Evolutionary conservation across 1,140 invertebrate species (phyloP).

Genomic region (Hyphantria cunea): DNA sequence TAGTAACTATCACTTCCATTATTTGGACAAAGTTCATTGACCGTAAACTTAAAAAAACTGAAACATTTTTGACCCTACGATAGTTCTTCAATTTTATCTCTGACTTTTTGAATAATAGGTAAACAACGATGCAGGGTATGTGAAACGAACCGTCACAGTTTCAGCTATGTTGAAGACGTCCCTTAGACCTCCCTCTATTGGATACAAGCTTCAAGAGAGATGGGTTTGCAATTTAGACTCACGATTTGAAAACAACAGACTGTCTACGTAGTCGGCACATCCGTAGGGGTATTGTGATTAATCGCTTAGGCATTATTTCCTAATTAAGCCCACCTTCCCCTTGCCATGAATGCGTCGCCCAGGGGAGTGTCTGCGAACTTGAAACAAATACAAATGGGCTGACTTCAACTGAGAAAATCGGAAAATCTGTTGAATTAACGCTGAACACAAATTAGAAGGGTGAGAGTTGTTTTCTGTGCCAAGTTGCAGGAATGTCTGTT

Average conservation of each 20-base stretch:
- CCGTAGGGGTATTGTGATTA: slow-evolving; percentile 65
- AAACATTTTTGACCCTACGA: slow-evolving; percentile 13
- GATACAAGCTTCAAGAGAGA: slow-evolving; percentile 59
- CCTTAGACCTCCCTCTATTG: slow-evolving; percentile 51
- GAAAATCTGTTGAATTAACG: slow-evolving; percentile 55
- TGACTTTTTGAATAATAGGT: slow-evolving; percentile 63
- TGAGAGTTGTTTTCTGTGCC: slow-evolving; percentile 16
- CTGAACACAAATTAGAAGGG: slow-evolving; percentile 39
- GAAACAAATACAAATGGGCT: slow-evolving; percentile 51
- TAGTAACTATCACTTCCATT: too few species aligned
- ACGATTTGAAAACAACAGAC: slow-evolving; percentile 44
- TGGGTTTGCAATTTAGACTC: slow-evolving; percentile 8
- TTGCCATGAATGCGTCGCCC: slow-evolving; percentile 42
- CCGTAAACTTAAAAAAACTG: slow-evolving; percentile 13
- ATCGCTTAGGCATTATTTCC: slow-evolving; percentile 76
- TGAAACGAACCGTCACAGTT: slow-evolving; percentile 70
- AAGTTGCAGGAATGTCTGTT: slow-evolving; percentile 15
- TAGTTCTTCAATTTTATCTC: slow-evolving; percentile 46
- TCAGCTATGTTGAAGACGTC: slow-evolving; percentile 63
- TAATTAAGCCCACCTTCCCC: slow-evolving; percentile 75
- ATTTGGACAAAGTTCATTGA: background rate
- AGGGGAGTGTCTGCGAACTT: slow-evolving; percentile 50
- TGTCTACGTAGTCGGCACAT: slow-evolving; percentile 24
- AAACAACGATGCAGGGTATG: slow-evolving; percentile 53
- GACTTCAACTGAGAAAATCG: slow-evolving; percentile 43